Evolutionary conservation across 92 coral and sea anemone genomes (phyloP), one percentile per base, ranked within the genome.

Genomic region (Desmophyllum pertusum): DNA sequence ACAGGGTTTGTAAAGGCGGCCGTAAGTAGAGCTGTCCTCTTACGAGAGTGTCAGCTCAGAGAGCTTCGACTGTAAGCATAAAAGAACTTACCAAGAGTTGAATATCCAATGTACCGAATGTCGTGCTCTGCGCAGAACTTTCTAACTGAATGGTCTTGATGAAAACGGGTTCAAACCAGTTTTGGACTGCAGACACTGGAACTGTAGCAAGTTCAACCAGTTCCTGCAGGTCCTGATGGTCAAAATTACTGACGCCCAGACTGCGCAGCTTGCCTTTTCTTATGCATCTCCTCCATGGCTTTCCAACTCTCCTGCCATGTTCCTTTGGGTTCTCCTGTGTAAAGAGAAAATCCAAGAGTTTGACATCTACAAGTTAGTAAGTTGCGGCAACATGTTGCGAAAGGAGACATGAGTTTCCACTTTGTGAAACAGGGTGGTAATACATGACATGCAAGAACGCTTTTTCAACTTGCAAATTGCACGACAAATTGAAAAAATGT

Each of bases 111-210:
- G 83, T 83, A 96, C 9, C 93, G 94, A 76, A 96, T 96, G 72
- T 81, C 85, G 71, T 96, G 90, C 35, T 92, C 78, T 18, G 74
- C 69, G 67, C 99, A 96, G 42, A 90, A 96, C 36, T 42, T 37
- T 74, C 99, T 86, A 25, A 91, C 81, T 7, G 75, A 86, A 18
- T 46, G 79, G 23, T 92, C 99, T 70, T 97, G 99, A 77, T 94
- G 99, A 79, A n/a, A 97, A 92, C 39, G 99, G 99, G 78, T 97
- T n/a, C 99, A 85, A 97, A 97, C 98, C 97, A 94, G 89, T 94
- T 92, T 80, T 97, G 94, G 3, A 92, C 87, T 33, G 98, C 98
- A 13, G 99, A 89, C 35, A 97, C 97, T 5, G 98, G 98, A 6
- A 97, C 88, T 30, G 96, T 92, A 25, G 98, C 93, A 39, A 94